phyloP scores from a whole-genome alignment of 2,888 invertebrate species.

The Tethea ocularis region DNA sequence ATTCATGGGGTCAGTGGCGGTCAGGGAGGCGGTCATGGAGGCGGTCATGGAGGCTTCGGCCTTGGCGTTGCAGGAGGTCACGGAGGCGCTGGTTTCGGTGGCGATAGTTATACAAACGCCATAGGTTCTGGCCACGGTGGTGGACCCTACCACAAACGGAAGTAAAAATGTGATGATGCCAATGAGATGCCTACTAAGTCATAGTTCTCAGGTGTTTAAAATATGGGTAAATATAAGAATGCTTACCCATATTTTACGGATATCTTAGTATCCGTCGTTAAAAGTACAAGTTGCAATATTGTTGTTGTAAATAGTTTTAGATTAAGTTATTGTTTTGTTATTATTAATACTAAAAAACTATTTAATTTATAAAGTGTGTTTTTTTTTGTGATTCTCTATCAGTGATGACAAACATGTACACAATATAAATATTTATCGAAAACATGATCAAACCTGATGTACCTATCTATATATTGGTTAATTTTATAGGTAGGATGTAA shows the following conservation, averaged over 20 bases:
- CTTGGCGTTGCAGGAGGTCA: slow-evolving; percentile 46
- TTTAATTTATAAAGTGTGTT: slow-evolving; percentile 38
- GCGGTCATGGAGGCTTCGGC: slow-evolving; percentile 49
- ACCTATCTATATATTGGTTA: too few species aligned
- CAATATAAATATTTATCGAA: too few species aligned
- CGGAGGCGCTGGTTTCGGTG: slow-evolving; percentile 50
- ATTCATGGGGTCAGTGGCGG: slow-evolving; percentile 40
- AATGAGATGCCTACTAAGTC: slow-evolving; percentile 68
- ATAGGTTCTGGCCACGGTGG: slow-evolving; percentile 75
- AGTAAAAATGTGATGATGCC: slow-evolving; percentile 38
- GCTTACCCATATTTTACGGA: too few species aligned
- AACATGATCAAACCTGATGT: too few species aligned
- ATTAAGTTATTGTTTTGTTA: slow-evolving; percentile 69
- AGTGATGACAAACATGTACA: too few species aligned
- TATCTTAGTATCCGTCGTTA: slow-evolving; percentile 39
- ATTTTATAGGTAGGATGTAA: too few species aligned
- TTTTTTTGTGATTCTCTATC: slow-evolving; percentile 8
- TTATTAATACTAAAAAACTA: slow-evolving; percentile 58
- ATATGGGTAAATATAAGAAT: too few species aligned
- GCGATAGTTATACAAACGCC: slow-evolving; percentile 74
- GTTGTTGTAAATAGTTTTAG: slow-evolving; percentile 65
- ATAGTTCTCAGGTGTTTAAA: slow-evolving; percentile 50
- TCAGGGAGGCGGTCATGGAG: slow-evolving; percentile 49
- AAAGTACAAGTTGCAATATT: slow-evolving; percentile 51
- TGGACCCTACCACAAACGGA: slow-evolving; percentile 71